A percentile compares a stretch with the other conserved stretches of the same genome.
phyloP scores from a whole-genome alignment of 2,888 invertebrate species.

The Chrysolina americana region DNA sequence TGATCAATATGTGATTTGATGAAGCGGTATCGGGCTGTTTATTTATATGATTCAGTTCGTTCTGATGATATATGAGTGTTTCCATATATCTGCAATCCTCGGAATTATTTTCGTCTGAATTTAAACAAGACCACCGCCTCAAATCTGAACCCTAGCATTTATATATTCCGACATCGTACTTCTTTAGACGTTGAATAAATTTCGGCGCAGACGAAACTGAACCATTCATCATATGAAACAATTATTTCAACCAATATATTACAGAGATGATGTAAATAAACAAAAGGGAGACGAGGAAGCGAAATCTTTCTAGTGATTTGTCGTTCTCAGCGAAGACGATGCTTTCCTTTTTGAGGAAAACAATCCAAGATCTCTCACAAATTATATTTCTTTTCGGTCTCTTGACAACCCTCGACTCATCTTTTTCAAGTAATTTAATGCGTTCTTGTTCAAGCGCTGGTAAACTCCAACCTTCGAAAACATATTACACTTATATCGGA shows the following conservation, averaged over 20 bases:
- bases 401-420: constrained; percentile 15
- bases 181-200: not conserved
- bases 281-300: constrained; percentile 15
- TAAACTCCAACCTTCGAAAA: not conserved
- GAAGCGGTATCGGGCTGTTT: too few relatives aligned
- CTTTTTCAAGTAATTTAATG: constrained; percentile 18
- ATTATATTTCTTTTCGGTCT: constrained; percentile 12
- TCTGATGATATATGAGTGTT: too few relatives aligned
- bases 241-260: constrained; percentile 9
- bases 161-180: not conserved
- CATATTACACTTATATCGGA: constrained; percentile 10
- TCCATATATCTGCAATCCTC: not conserved
- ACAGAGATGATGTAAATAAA: constrained; percentile 15
- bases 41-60: too few relatives aligned
- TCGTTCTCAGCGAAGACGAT: not conserved
- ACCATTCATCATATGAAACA: constrained; percentile 17
- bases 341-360: not conserved
- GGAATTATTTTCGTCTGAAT: not conserved
- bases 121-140: not conserved
- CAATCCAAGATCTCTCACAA: constrained; percentile 8
- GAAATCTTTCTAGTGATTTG: constrained; percentile 14
- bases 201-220: not conserved
- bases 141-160: constrained; percentile 1
- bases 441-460: not conserved
- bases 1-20: too few relatives aligned